Evolutionary conservation across 2,888 invertebrate species (phyloP).

Genomic region (Rotaria sp.): DNA sequence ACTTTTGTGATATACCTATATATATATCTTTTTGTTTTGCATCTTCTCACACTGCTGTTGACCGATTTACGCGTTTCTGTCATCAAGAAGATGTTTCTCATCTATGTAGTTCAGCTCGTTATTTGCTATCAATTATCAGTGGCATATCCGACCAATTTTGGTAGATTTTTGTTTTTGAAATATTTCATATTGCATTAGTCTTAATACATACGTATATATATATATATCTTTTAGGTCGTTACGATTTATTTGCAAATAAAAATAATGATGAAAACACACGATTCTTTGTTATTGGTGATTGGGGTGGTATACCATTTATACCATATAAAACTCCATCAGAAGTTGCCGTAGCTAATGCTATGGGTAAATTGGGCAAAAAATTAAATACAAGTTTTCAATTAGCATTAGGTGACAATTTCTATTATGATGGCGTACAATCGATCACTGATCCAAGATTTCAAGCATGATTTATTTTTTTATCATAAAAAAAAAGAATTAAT

Average conservation of each 20-base stretch:
- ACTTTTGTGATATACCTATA: background rate
- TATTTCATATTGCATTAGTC: background rate
- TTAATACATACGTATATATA: too few species aligned
- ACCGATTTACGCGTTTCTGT: background rate
- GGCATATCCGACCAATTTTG: background rate
- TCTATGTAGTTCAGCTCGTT: background rate
- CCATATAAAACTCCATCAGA: constrained; percentile 56
- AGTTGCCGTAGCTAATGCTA: constrained; percentile 51
- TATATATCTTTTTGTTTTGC: background rate
- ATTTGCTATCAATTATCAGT: background rate
- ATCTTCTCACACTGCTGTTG: background rate
- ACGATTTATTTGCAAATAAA: background rate
- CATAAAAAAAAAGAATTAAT: too few species aligned
- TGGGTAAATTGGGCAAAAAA: constrained; percentile 50
- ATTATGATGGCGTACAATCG: constrained; percentile 56
- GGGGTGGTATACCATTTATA: constrained; percentile 53
- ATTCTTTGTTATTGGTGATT: constrained; percentile 53
- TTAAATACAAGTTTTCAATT: constrained; percentile 51
- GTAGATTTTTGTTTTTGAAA: background rate
- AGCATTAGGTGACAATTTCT: constrained; percentile 58
- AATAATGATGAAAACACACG: background rate
- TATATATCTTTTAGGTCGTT: background rate
- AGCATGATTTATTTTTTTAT: constrained; percentile 45
- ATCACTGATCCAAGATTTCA: constrained; percentile 56
- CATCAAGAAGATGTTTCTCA: background rate